Conservation (phyloP, 2,113 vertebrate genomes). For the Melanotaenia duboulayi region DNA sequence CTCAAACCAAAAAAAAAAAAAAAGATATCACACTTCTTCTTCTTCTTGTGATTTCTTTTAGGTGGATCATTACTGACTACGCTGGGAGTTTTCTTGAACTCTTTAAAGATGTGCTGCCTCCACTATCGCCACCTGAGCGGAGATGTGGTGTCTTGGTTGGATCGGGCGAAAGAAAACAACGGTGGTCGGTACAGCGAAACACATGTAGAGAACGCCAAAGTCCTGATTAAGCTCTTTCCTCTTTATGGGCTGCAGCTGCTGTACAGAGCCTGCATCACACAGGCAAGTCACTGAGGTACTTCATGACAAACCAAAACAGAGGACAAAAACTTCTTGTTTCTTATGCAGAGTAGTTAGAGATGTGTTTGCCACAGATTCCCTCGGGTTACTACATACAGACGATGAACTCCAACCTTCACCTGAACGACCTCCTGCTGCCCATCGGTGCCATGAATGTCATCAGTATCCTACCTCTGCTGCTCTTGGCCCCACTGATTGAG, state of each 20-base stretch:
- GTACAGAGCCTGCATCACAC: constrained; percentile 87
- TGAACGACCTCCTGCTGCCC: constrained; percentile 86
- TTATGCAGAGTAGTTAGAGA: not conserved
- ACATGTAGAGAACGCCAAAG: constrained; percentile 88
- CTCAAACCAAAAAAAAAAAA: not conserved
- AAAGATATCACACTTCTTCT: not conserved
- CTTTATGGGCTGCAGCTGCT: constrained; percentile 89
- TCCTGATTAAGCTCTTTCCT: constrained; percentile 85
- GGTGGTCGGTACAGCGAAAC: constrained; percentile 86
- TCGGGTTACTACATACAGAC: constrained; percentile 94
- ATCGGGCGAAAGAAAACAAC: constrained; percentile 87
- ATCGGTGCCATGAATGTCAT: constrained; percentile 90
- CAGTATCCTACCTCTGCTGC: constrained; percentile 87
- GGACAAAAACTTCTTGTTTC: not conserved
- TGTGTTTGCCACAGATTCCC: constrained; percentile 84
- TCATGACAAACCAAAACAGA: not conserved
- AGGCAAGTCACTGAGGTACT: constrained; percentile 77
- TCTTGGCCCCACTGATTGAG: constrained; percentile 88
- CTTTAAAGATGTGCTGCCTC: constrained; percentile 79
- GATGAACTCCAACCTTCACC: constrained; percentile 91
- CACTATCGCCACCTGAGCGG: constrained; percentile 74
- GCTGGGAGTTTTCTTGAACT: constrained; percentile 84
- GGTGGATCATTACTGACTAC: constrained; percentile 83
- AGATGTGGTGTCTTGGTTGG: constrained; percentile 82
- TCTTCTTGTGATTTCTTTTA: constrained; percentile 2